These are phyloP conservation scores for Erpobdella octoculata DNA, from an alignment of 2,888 invertebrate genomes.

Conservation along the genomic window DNA sequence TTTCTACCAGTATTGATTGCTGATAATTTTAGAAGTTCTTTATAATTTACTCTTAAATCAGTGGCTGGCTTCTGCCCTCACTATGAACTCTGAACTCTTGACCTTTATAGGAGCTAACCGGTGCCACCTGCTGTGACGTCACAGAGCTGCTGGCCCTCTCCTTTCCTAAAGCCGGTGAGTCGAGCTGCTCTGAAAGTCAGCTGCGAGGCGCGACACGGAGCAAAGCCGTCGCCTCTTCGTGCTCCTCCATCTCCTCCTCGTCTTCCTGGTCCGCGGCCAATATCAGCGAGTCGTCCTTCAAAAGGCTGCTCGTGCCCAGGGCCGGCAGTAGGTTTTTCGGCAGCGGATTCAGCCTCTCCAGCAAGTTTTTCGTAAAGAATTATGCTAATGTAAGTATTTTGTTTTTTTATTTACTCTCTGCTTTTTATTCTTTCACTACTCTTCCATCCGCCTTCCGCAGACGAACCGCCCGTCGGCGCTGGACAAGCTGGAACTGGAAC, in stretches of 20 bases:
- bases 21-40: too few relatives aligned
- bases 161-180: background rate
- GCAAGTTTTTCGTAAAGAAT: background rate
- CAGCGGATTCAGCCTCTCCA: background rate
- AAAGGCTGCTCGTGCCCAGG: background rate
- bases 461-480: slow-evolving; percentile 7
- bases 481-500: slow-evolving; percentile 28
- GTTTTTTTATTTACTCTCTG: background rate
- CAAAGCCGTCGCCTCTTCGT: background rate
- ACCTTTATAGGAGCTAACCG: background rate
- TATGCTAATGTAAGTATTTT: background rate
- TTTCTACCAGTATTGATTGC: too few relatives aligned
- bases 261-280: background rate
- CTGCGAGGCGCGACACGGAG: background rate
- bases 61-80: background rate
- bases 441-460: background rate
- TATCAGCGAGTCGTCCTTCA: background rate
- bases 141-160: background rate
- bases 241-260: background rate
- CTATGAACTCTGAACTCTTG: too few relatives aligned
- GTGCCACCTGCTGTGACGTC: background rate
- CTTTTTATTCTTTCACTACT: background rate
- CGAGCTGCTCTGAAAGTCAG: background rate
- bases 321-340: background rate
- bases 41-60: background rate